Evolutionary conservation across 1,140 invertebrate species (phyloP), one percentile per base, ranked within the genome.

Genomic region (Atta cephalotes): DNA sequence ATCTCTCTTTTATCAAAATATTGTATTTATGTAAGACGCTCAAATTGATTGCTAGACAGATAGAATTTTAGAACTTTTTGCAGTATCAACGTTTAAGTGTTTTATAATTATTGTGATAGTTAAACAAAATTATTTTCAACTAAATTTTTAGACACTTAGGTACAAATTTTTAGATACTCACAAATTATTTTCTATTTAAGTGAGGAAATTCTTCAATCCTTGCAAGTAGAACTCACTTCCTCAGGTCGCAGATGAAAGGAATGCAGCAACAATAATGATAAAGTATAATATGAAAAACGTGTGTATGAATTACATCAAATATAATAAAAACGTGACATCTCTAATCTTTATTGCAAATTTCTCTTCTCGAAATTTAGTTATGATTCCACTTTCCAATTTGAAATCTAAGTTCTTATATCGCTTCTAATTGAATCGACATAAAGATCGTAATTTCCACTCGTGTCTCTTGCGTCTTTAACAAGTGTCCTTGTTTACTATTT

Each of bases 401-500:
- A 77, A 77, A 77, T 18, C 21, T 7, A 7, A 31, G 6, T n/a
- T 49, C 4, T n/a, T 35, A 35, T 35, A 16, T 25, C 31, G 25
- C 25, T 6, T 78, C 21, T 49, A 49, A 45, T 78, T 62, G 14
- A 77, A 25, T 77, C 31, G 18, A 9, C 25, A 31, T 31, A 31
- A 35, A 74, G 18, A 74, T 18, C 31, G 31, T 5, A 16, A 31
- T 63, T 39, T 45, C 16, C 45, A 16, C 39, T 10, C 35, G 56
- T 9, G 12, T 65, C 14, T 51, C 14, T 77, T 51, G 25, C 4
- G 45, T 10, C 16, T 5, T 35, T n/a, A 35, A 9, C 31, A 25
- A 63, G 21, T 77, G 35, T 65, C 72, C 25, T 80, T 68, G 49
- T 80, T 56, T 53, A 31, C 35, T 68, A 65, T 63, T 65, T 63